Evolutionary conservation across 1,140 invertebrate species (phyloP), one percentile per base, ranked within the genome.

Genomic region (Druon quercuslanigerum): DNA sequence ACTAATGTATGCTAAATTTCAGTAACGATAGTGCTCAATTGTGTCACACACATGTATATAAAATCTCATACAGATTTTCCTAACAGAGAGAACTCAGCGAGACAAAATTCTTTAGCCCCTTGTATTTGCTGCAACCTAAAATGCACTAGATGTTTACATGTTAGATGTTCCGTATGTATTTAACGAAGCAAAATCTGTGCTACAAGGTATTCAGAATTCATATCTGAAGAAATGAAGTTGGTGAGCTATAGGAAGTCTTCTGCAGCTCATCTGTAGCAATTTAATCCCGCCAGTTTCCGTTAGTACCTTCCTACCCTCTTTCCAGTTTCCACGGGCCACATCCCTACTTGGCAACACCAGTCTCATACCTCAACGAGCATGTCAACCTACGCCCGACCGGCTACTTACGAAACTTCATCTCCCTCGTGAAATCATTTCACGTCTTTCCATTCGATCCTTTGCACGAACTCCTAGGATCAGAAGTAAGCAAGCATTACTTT

Each of bases 221-320:
- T 13, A 33, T 16, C 6, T 60, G 13, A 20, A 14, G 33, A 66
- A 66, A 66, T 66, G 14, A 14, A 33, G 14, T 40, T 66, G 14
- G 16, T 40, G 46, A 66, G n/a, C 12, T 16, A 13, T 89, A 84
- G 76, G 72, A 79, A 80, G 79, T 72, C 83, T 79, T 84, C 85
- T 87, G 84, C 85, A 86, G 87, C 83, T 86, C 83, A 89, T 90
- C 86, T 86, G 85, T 84, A 85, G 85, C 87, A 87, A 87, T 90
- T 88, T 89, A 90, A 90, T 89, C 85, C 85, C 80, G 80, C 78
- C 83, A 84, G 86, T 84, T 84, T 81, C 79, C 79, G 78, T 57
- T 77, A 77, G 82, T 84, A 72, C 77, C 82, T 81, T 79, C 74
- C 74, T 33, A 78, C 57, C 66, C 74, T 72, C 73, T 73, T 75